A percentile compares a stretch with the other conserved stretches of the same genome.
These are phyloP conservation scores for Hoplodrina ambigua DNA, from an alignment of 2,888 invertebrate species.

Conservation along the genomic window DNA sequence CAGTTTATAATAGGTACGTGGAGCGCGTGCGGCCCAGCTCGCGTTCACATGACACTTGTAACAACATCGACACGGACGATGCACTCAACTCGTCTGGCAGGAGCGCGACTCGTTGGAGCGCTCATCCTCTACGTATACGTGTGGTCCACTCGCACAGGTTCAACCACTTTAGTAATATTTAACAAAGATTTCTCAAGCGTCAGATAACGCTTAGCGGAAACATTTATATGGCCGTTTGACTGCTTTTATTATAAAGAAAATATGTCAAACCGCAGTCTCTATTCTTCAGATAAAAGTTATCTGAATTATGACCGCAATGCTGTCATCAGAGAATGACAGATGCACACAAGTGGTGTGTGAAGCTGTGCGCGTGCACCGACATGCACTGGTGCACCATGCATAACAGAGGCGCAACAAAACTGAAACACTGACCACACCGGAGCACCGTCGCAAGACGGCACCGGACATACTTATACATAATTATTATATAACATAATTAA, in stretches of 20 bases:
- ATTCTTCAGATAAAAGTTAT: too few relatives aligned
- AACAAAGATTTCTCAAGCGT: too few relatives aligned
- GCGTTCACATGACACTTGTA: conserved; percentile 20
- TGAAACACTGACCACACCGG: neutral
- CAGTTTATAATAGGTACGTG: too few relatives aligned
- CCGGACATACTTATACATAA: neutral
- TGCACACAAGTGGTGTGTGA: neutral
- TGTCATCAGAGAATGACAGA: neutral
- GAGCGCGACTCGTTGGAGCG: conserved; percentile 2
- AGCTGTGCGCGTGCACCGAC: conserved; percentile 41
- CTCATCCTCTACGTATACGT: conserved; percentile 12
- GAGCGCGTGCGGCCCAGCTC: conserved; percentile 14
- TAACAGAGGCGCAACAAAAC: conserved; percentile 37
- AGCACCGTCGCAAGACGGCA: neutral
- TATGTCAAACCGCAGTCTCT: too few relatives aligned
- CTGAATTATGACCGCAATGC: neutral
- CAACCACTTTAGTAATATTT: neutral
- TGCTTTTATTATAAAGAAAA: too few relatives aligned
- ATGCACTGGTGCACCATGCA: conserved; percentile 48
- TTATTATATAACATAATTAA: too few relatives aligned
- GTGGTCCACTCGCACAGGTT: conserved; percentile 35
- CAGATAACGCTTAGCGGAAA: too few relatives aligned
- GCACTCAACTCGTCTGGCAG: neutral
- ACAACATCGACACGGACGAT: conserved; percentile 33
- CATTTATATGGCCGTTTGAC: too few relatives aligned